phyloP scores from a whole-genome alignment of 2,797 vertebrate species.

The Acestrorhynchus altus region DNA sequence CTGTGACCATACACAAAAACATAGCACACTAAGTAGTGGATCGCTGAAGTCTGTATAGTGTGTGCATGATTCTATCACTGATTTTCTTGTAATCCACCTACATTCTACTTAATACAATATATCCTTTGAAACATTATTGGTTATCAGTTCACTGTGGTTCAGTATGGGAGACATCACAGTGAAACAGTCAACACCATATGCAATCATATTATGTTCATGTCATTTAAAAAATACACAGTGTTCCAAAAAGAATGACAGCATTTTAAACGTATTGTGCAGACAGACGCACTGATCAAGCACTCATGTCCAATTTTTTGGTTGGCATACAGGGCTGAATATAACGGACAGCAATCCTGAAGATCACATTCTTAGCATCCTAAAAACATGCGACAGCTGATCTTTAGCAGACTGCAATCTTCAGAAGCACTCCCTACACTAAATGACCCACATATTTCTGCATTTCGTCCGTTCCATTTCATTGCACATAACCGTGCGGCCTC shows the following conservation, averaged over 20 bases:
- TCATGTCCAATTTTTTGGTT: conserved; percentile 66
- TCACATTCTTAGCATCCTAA: conserved; percentile 64
- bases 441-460: conserved; percentile 69
- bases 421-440: conserved; percentile 56
- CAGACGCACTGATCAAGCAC: conserved; percentile 37
- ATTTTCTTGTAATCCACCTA: conserved; percentile 1
- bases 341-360: conserved; percentile 56
- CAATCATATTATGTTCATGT: not conserved
- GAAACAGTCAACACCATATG: not conserved
- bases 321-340: conserved; percentile 62
- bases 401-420: conserved; percentile 67
- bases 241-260: not conserved
- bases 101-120: not conserved
- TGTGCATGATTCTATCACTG: not conserved
- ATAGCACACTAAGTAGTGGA: conserved; percentile 25
- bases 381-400: conserved; percentile 73
- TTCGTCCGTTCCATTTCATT: conserved; percentile 68
- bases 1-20: conserved; percentile 69
- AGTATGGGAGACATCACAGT: not conserved
- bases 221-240: not conserved
- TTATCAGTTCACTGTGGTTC: too few relatives aligned
- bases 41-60: not conserved
- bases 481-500: conserved; percentile 78
- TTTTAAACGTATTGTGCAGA: conserved; percentile 32
- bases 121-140: not conserved